Conservation (phyloP, 2,888 invertebrate genomes). For the Leucophenga montana region DNA sequence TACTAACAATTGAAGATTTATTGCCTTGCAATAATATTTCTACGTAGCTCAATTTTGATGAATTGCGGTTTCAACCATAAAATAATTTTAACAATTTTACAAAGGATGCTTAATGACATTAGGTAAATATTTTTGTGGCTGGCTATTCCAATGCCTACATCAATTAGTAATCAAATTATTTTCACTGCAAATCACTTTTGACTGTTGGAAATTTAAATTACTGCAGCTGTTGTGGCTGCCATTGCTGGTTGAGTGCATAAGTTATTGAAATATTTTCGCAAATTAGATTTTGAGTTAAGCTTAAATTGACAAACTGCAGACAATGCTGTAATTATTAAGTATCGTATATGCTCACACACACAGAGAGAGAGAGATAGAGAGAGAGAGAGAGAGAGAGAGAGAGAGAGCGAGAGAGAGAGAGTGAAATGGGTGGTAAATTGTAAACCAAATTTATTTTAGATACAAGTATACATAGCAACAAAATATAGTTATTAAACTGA, state of each 20-base stretch:
- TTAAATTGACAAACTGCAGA: slow-evolving; percentile 45
- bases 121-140: slow-evolving; percentile 19
- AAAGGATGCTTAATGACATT: neutral
- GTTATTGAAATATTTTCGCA: slow-evolving; percentile 23
- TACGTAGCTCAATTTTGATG: neutral
- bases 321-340: slow-evolving; percentile 15
- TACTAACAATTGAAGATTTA: too few relatives aligned
- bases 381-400: neutral
- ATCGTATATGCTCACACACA: neutral
- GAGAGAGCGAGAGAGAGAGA: neutral
- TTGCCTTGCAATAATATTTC: neutral
- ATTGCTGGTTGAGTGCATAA: slow-evolving; percentile 1
- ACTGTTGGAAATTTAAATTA: slow-evolving; percentile 10
- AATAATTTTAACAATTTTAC: neutral
- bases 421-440: slow-evolving; percentile 24
- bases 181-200: slow-evolving; percentile 31
- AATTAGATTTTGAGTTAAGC: slow-evolving; percentile 29
- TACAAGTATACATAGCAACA: neutral
- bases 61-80: slow-evolving; percentile 29
- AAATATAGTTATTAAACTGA: slow-evolving; percentile 25
- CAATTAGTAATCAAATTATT: slow-evolving; percentile 52
- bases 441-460: neutral
- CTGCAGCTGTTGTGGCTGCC: neutral
- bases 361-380: neutral
- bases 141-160: slow-evolving; percentile 10